Conservation (phyloP, 2,888 invertebrate genomes). For the Osmoderma eremita region DNA sequence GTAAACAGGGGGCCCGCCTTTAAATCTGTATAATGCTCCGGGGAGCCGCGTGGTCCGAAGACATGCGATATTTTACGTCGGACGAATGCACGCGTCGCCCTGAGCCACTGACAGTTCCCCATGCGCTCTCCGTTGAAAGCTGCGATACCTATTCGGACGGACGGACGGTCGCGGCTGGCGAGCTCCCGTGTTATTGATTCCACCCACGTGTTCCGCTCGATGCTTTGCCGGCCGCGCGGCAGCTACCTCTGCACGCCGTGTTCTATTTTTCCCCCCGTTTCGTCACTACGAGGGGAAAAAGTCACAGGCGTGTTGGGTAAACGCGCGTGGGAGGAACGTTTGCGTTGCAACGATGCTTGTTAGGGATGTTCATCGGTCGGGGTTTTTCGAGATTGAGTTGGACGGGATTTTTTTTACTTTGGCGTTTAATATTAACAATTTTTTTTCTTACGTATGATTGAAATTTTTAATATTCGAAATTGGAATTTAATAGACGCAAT, state of each 20-base stretch:
- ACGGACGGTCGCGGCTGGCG: neutral
- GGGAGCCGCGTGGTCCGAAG: neutral
- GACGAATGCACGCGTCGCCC: slow-evolving; percentile 2
- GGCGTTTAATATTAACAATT: no score
- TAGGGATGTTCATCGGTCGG: neutral
- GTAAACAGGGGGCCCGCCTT: slow-evolving; percentile 1
- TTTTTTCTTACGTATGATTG: no score
- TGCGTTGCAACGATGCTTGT: neutral
- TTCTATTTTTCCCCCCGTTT: neutral
- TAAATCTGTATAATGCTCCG: slow-evolving; percentile 21
- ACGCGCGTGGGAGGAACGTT: no score
- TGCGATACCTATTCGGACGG: neutral
- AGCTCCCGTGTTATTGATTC: slow-evolving; percentile 16
- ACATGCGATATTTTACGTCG: neutral
- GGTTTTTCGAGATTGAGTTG: no score
- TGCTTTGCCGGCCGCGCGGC: neutral
- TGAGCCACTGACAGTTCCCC: neutral
- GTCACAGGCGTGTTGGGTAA: no score
- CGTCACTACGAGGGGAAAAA: no score
- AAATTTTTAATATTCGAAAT: no score
- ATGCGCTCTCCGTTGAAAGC: neutral
- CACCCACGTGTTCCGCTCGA: slow-evolving; percentile 1
- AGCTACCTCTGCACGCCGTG: slow-evolving; percentile 1
- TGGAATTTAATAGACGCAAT: no score
- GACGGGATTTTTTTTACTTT: no score